Evolutionary conservation across 2,797 vertebrate genomes (phyloP), one percentile per base, ranked within the genome.

Genomic region (Falco biarmicus): DNA sequence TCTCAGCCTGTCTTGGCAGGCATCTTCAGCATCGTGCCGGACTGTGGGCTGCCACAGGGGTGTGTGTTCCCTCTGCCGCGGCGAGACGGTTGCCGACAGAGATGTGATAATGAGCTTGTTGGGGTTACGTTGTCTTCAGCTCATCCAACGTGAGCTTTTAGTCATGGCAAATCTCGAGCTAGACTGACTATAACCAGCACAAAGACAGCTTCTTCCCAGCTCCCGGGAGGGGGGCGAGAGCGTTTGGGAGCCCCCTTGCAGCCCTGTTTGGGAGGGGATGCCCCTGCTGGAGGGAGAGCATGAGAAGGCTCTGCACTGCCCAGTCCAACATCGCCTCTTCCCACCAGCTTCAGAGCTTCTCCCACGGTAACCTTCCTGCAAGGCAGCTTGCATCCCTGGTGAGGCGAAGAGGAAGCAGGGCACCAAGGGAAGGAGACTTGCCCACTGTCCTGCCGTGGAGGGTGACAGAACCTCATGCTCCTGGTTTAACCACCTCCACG

Each of bases 31-130:
- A 3, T 18, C 13, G 0, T 10, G 25, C 47, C 15, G 79, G 65
- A n/a, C 64, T 32, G 51, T 5, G 51, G 50, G 10, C 77, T 28
- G 54, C 2, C 5, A 39, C 16, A 10, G 8, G 6, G 66, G 45
- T 5, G 1, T 7, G 24, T 6, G 37, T 24, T 59, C 54, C 29
- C 34, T 70, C 47, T n/a, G 79, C 66, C 4, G 37, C 2, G 8
- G n/a, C 11, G 51, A 29, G 29, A 29, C 3, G 6, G 5, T 41
- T 11, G 18, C 60, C 1, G 0, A 13, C 32, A 7, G 57, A 53
- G 47, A 31, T 1, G 1, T 10, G 43, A 22, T 28, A 17, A 28
- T 1, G 4, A 59, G 29, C 7, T 24, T 12, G 32, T 28, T 59
- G 34, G 29, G 79, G 39, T 53, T 31, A 10, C 5, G 37, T 26